A percentile compares a stretch with the other conserved stretches of the same genome.
Evolutionary conservation across 2,888 invertebrate species (phyloP).

Genomic region (Cosmopolites sordidus): DNA sequence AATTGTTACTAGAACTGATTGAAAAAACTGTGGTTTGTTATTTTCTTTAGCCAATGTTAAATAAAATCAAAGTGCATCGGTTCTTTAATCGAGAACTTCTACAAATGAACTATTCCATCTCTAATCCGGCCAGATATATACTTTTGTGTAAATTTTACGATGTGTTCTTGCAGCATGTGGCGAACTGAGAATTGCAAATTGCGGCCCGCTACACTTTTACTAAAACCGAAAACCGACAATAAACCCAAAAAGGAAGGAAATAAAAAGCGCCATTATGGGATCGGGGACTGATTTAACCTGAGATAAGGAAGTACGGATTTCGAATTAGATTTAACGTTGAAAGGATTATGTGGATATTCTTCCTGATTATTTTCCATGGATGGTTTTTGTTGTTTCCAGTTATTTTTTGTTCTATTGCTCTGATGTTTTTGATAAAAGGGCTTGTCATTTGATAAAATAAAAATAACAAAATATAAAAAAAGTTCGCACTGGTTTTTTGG

Average conservation of each 20-base stretch:
- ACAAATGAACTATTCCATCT: constrained; percentile 1
- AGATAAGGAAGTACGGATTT: constrained; percentile 24
- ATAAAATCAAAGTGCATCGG: no score
- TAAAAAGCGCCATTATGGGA: constrained; percentile 26
- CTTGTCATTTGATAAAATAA: no score
- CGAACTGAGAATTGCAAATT: constrained; percentile 33
- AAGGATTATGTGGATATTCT: constrained; percentile 15
- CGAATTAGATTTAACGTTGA: constrained; percentile 22
- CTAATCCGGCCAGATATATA: constrained; percentile 25
- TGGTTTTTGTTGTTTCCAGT: neutral
- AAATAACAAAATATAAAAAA: no score
- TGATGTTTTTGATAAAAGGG: no score
- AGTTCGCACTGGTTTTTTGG: no score
- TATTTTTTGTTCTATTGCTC: no score
- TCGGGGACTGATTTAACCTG: constrained; percentile 25
- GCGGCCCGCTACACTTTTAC: constrained; percentile 27
- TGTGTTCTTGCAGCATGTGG: constrained; percentile 25
- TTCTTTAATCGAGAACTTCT: no score
- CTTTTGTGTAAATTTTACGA: constrained; percentile 33
- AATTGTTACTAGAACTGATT: no score
- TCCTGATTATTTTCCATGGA: constrained; percentile 4
- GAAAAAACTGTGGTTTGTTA: no score
- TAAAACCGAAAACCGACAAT: constrained; percentile 28
- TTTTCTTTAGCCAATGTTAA: no score
- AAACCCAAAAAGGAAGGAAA: constrained; percentile 28